Evolutionary conservation across 92 coral and sea anemone genomes (phyloP).

Genomic region (Umimayanthus chanpuru): DNA sequence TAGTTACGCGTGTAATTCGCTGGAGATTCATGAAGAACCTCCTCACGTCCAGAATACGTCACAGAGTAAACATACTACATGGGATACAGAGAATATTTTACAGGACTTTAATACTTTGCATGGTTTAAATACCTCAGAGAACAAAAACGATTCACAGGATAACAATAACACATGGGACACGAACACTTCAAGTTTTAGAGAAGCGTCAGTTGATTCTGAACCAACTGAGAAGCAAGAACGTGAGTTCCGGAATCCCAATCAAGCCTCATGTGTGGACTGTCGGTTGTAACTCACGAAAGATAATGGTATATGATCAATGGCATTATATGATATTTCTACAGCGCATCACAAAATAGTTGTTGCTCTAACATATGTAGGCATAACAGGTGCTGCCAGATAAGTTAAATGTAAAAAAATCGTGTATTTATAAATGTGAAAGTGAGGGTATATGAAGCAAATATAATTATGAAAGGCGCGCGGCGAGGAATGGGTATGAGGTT

Average conservation of each 20-base stretch:
- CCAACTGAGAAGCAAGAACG: background rate
- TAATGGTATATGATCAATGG: too few species aligned
- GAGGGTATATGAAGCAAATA: too few species aligned
- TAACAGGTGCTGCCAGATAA: background rate
- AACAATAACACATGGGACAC: background rate
- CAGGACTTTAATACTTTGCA: background rate
- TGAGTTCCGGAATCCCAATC: background rate
- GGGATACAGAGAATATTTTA: background rate
- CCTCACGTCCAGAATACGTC: background rate
- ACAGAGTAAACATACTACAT: background rate
- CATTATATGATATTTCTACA: too few species aligned
- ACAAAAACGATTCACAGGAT: background rate
- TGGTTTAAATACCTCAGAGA: background rate
- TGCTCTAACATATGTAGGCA: background rate
- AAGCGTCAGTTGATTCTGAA: background rate
- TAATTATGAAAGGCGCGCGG: too few species aligned
- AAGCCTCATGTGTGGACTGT: background rate
- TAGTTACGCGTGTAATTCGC: background rate
- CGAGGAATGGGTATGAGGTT: too few species aligned
- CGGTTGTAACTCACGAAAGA: background rate
- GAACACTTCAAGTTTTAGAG: background rate
- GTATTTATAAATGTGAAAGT: too few species aligned
- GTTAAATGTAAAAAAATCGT: background rate
- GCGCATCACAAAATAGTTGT: background rate
- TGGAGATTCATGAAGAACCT: slow-evolving; percentile 10